Evolutionary conservation across 2,888 invertebrate species (phyloP).

Genomic region (Merodon equestris): DNA sequence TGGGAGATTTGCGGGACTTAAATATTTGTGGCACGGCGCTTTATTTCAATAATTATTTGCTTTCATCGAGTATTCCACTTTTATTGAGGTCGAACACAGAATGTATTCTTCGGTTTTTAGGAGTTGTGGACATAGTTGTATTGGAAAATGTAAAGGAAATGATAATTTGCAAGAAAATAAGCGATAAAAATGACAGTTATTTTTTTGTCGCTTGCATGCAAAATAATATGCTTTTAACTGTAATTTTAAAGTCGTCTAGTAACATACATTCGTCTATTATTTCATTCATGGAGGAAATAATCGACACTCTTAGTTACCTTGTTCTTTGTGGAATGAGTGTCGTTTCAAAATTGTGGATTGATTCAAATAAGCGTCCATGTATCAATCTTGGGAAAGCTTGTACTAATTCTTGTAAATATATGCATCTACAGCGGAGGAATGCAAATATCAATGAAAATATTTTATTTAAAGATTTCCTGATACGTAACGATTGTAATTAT

Average conservation of each 20-base stretch:
- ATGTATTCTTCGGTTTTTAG: conserved; percentile 86
- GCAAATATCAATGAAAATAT: conserved; percentile 3
- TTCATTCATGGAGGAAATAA: conserved; percentile 94
- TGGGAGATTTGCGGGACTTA: conserved; percentile 83
- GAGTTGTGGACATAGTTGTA: conserved; percentile 84
- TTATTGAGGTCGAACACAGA: conserved; percentile 88
- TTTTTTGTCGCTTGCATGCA: conserved; percentile 88
- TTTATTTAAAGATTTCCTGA: conserved; percentile 69
- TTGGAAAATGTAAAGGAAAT: conserved; percentile 85
- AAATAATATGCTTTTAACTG: conserved; percentile 84
- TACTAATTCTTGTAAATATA: conserved; percentile 49
- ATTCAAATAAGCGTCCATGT: conserved; percentile 83
- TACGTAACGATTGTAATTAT: conserved; percentile 75
- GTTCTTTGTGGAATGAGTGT: conserved; percentile 88
- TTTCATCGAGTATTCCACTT: conserved; percentile 88
- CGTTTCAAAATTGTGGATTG: conserved; percentile 84
- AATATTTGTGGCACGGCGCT: conserved; percentile 81
- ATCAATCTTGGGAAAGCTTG: conserved; percentile 43
- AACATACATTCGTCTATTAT: conserved; percentile 82
- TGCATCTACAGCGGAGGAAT: conserved; percentile 71
- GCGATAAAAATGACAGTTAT: conserved; percentile 79
- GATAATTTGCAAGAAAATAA: conserved; percentile 88
- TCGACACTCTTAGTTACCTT: conserved; percentile 89
- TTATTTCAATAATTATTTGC: conserved; percentile 80
- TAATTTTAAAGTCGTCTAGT: conserved; percentile 81